Evolutionary conservation across 2,797 vertebrate genomes (phyloP), one percentile per base, ranked within the genome.

Genomic region (Telmatherina bonti): DNA sequence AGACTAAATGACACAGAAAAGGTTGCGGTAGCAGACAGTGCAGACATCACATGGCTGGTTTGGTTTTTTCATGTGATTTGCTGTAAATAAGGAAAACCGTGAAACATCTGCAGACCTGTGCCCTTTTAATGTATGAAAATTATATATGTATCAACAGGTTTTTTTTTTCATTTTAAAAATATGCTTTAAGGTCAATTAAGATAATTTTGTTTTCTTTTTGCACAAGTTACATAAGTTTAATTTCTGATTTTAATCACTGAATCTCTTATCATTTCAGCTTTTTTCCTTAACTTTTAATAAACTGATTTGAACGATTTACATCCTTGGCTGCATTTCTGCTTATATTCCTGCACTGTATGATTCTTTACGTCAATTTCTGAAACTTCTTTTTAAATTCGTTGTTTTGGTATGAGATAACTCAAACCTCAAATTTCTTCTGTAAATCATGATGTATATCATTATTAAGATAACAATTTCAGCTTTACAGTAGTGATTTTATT

Each of bases 11-110:
- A 51, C 36, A 65, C 5, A 26, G 51, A 71, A 26, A 53, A 47
- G 35, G 22, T 6, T 35, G 74, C 45, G 20, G 22, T 6, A 35
- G 74, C 51, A 67, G 20, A 64, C 41, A 38, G 33, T 33, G 33
- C 33, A 33, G 52, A 26, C 1, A 9, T 22, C 24, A 61, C 10
- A 20, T n/a, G 55, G 26, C 51, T 60, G 29, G 38, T 0, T 65
- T 61, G 29, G 7, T 41, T 38, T 57, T 80, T 76, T 69, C 20
- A 38, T 4, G 10, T 20, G 41, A 62, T 60, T 77, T 74, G 11
- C 35, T 43, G 53, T 53, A 20, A 59, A 26, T 29, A 36, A 16
- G 2, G 41, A 52, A 7, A 49, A 47, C 5, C 16, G 0, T 43
- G 18, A 55, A 36, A 33, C 10, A 73, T 53, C 20, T 29, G 20